Conservation (phyloP, 2,888 invertebrate species). For the Caenorhabditis doughertyi region DNA sequence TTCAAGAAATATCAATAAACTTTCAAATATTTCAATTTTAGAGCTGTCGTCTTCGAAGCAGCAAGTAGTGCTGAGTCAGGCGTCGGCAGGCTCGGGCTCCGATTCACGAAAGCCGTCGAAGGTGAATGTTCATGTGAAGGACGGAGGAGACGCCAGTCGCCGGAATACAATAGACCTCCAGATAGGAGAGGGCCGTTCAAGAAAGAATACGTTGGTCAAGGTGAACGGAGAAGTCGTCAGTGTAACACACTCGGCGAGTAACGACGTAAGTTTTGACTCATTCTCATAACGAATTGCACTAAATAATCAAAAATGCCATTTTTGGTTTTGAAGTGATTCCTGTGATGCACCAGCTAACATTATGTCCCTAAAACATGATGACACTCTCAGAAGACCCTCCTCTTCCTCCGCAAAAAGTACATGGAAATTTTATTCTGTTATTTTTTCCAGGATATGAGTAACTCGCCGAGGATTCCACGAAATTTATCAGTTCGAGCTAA, state of each 20-base stretch:
- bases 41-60: conserved; percentile 63
- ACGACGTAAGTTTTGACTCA: conserved; percentile 53
- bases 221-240: conserved; percentile 73
- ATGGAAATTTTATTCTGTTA: neutral
- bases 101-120: conserved; percentile 64
- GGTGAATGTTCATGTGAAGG: conserved; percentile 73
- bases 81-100: conserved; percentile 55
- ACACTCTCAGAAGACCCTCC: conserved; percentile 1
- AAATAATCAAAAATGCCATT: too few relatives aligned
- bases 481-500: conserved; percentile 62
- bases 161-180: conserved; percentile 72
- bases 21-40: conserved; percentile 9
- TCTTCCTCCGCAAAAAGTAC: neutral
- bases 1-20: neutral
- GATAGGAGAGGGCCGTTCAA: conserved; percentile 68
- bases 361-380: neutral
- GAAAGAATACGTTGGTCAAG: conserved; percentile 72
- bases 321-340: neutral
- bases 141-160: conserved; percentile 63
- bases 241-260: conserved; percentile 53
- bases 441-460: conserved; percentile 62
- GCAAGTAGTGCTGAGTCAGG: conserved; percentile 69
- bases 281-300: too few relatives aligned
- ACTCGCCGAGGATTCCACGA: conserved; percentile 62
- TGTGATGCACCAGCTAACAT: neutral